Evolutionary conservation across 2,888 invertebrate species (phyloP).

Genomic region (Caenorhabditis sp.): DNA sequence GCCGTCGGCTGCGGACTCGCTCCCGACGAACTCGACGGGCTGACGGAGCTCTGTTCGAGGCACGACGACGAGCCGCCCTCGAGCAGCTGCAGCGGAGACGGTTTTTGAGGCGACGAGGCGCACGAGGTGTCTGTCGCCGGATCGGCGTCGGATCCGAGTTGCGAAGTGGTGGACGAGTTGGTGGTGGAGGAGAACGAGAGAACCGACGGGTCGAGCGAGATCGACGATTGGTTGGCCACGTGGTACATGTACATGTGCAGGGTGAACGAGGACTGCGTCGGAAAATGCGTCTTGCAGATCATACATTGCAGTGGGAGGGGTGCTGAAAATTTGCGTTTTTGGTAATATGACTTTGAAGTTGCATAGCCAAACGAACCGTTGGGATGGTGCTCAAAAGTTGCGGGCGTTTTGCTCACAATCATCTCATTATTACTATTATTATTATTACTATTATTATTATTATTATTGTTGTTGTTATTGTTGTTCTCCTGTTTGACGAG

Average conservation of each 20-base stretch:
- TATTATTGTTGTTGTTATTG: conserved; percentile 26
- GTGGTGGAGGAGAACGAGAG: conserved; percentile 48
- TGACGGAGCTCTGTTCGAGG: conserved; percentile 46
- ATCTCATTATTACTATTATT: too few relatives aligned
- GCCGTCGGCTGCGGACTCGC: conserved; percentile 38
- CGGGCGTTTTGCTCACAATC: too few relatives aligned
- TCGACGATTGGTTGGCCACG: conserved; percentile 39
- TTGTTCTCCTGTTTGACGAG: conserved; percentile 44
- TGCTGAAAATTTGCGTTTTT: conserved; percentile 5
- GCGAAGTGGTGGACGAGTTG: background rate
- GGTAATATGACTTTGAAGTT: too few relatives aligned
- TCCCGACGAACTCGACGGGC: conserved; percentile 38
- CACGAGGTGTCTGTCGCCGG: conserved; percentile 71
- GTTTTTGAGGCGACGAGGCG: conserved; percentile 65
- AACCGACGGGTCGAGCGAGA: conserved; percentile 45
- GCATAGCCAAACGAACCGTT: too few relatives aligned
- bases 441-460: conserved; percentile 11
- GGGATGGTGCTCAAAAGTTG: too few relatives aligned
- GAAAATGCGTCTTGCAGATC: conserved; percentile 65
- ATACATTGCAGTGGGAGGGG: conserved; percentile 53
- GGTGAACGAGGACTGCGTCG: conserved; percentile 54
- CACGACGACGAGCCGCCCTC: conserved; percentile 37
- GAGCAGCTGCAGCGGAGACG: conserved; percentile 59
- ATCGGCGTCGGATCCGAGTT: conserved; percentile 50
- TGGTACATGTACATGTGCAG: conserved; percentile 63